These are phyloP conservation scores for Scomberomorus guttatus DNA, from an alignment of 2,797 vertebrate species.

Conservation along the genomic window DNA sequence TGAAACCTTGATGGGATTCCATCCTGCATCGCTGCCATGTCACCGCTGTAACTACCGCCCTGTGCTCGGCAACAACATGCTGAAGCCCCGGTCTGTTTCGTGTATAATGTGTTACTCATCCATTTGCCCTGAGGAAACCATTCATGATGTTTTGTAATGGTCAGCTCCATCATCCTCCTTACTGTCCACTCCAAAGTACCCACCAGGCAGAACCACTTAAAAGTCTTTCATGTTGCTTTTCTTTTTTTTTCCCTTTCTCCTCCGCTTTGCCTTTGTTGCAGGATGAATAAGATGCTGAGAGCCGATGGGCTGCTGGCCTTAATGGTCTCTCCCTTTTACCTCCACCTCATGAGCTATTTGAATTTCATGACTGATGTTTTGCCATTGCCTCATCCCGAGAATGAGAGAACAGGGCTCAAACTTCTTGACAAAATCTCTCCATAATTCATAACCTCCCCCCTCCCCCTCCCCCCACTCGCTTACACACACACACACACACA, in stretches of 20 bases:
- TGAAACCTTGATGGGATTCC: background rate
- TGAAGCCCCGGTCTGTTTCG: conserved; percentile 1
- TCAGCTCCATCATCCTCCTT: conserved; percentile 56
- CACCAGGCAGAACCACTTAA: conserved; percentile 75
- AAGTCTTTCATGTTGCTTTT: conserved; percentile 70
- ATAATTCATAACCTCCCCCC: conserved; percentile 48
- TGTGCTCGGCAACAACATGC: background rate
- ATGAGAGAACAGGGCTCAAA: conserved; percentile 41
- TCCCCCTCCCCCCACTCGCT: no score
- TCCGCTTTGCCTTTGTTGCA: conserved; percentile 64
- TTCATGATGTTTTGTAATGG: conserved; percentile 68
- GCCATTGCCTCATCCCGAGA: conserved; percentile 40
- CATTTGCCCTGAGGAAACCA: conserved; percentile 56
- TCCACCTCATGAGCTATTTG: conserved; percentile 56
- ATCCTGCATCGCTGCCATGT: background rate
- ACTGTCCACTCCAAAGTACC: conserved; percentile 48
- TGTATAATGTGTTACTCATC: conserved; percentile 45
- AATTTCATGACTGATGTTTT: conserved; percentile 65
- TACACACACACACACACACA: no score
- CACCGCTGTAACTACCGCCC: background rate
- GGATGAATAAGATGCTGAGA: conserved; percentile 70
- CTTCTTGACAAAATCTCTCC: conserved; percentile 47
- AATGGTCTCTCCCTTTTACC: conserved; percentile 67
- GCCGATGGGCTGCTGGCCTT: conserved; percentile 66
- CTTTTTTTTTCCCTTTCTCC: conserved; percentile 4